Conservation (phyloP, 2,888 invertebrate genomes). For the Carcina quercana region DNA sequence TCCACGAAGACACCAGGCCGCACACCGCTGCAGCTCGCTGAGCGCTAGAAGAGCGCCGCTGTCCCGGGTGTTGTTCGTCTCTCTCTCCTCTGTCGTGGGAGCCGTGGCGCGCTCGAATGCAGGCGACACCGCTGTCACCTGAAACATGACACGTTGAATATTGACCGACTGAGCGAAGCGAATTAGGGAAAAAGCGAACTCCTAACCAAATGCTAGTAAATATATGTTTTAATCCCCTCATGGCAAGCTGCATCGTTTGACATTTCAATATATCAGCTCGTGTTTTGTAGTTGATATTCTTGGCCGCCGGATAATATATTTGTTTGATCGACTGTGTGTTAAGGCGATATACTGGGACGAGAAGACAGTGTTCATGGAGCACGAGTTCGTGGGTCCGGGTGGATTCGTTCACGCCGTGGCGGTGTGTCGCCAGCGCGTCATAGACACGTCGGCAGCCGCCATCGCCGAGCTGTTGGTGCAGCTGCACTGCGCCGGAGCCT, state of each 20-base stretch:
- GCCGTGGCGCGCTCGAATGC: slow-evolving; percentile 60
- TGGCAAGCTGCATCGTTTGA: too few species aligned
- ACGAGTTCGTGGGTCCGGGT: slow-evolving; percentile 83
- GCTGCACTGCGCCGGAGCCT: slow-evolving; percentile 66
- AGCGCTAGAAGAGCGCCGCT: slow-evolving; percentile 72
- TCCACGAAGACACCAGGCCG: slow-evolving; percentile 83
- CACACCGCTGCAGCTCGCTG: slow-evolving; percentile 86
- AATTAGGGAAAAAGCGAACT: too few species aligned
- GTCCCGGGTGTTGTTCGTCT: slow-evolving; percentile 61
- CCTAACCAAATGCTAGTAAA: too few species aligned
- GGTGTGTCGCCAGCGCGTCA: slow-evolving; percentile 72
- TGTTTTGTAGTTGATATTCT: too few species aligned
- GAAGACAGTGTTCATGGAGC: slow-evolving; percentile 86
- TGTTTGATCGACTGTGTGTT: slow-evolving; percentile 9
- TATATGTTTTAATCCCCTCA: too few species aligned
- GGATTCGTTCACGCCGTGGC: slow-evolving; percentile 81
- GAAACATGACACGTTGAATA: too few species aligned
- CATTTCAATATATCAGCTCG: too few species aligned
- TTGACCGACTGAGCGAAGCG: too few species aligned
- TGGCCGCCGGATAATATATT: too few species aligned
- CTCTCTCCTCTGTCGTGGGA: slow-evolving; percentile 40
- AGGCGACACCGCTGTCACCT: slow-evolving; percentile 66
- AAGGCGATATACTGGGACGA: slow-evolving; percentile 81
- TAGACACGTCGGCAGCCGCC: slow-evolving; percentile 71
- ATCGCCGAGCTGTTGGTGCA: slow-evolving; percentile 63